Conservation (phyloP, 2,888 invertebrate genomes). For the Acanthococcus lagerstroemiae region DNA sequence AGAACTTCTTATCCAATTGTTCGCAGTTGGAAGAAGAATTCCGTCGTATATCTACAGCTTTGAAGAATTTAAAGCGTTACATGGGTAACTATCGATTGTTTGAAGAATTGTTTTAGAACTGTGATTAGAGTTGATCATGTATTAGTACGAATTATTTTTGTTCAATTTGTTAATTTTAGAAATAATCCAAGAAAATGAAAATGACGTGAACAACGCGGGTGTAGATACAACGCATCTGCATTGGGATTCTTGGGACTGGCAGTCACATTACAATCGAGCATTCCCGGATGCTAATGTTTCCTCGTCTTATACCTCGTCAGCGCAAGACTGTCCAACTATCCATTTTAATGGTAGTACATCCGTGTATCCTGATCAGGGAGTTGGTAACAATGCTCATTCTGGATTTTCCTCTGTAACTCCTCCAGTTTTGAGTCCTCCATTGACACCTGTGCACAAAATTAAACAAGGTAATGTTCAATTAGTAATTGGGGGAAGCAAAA, state of each 20-base stretch:
- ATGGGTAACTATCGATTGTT: conserved; percentile 50
- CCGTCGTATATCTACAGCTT: conserved; percentile 67
- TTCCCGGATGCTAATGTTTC: conserved; percentile 18
- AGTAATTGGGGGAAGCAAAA: neutral
- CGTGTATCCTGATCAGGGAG: conserved; percentile 9
- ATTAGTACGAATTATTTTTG: too few species aligned
- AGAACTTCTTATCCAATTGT: conserved; percentile 54
- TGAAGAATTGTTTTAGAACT: neutral
- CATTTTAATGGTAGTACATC: conserved; percentile 14
- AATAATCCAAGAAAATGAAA: conserved; percentile 31
- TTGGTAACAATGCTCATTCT: conserved; percentile 3
- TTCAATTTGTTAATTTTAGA: too few species aligned
- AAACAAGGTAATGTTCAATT: conserved; percentile 11
- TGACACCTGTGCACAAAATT: conserved; percentile 21
- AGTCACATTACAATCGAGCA: conserved; percentile 29
- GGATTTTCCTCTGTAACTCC: conserved; percentile 9
- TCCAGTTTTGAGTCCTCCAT: conserved; percentile 17
- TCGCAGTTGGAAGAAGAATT: conserved; percentile 69
- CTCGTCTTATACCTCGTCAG: neutral
- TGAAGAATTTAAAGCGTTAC: conserved; percentile 74
- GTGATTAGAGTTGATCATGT: neutral
- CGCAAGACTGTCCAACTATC: conserved; percentile 41
- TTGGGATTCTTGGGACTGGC: conserved; percentile 91
- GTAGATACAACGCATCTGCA: conserved; percentile 54
- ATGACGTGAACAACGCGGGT: conserved; percentile 16